phyloP scores from a whole-genome alignment of 2,113 vertebrate genomes.

The Osmerus mordax region DNA sequence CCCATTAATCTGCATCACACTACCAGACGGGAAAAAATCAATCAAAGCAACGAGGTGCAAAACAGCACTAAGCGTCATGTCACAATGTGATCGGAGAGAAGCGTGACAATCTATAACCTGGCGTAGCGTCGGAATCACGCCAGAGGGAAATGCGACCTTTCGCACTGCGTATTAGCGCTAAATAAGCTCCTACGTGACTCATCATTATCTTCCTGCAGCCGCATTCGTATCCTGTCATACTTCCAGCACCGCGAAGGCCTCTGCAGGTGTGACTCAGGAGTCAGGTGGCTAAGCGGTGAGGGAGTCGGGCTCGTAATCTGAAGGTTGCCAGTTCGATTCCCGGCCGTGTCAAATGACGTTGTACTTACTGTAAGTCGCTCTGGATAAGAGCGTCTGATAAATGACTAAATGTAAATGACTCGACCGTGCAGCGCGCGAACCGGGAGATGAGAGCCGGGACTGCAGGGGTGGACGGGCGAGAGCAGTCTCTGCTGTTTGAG shows the following conservation, averaged over 20 bases:
- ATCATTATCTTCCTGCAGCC: neutral
- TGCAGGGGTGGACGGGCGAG: too few species aligned
- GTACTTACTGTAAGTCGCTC: too few species aligned
- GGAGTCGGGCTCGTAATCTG: too few species aligned
- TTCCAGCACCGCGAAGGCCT: neutral
- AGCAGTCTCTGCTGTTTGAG: too few species aligned
- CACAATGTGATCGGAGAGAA: neutral
- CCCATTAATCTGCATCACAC: constrained; percentile 22
- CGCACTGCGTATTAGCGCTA: neutral
- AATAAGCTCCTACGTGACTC: neutral
- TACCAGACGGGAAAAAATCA: constrained; percentile 7
- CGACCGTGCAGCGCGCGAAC: too few species aligned
- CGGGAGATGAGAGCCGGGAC: too few species aligned
- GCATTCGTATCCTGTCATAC: neutral
- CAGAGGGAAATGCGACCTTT: constrained; percentile 3
- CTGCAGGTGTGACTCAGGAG: too few species aligned
- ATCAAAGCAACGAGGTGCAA: neutral
- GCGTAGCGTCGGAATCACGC: neutral
- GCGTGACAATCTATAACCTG: neutral
- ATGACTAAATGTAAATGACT: too few species aligned
- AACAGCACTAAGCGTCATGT: neutral
- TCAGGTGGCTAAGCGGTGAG: too few species aligned
- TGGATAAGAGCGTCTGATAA: too few species aligned
- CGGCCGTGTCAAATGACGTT: too few species aligned
- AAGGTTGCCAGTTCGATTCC: too few species aligned